A percentile compares a stretch with the other conserved stretches of the same genome.
Evolutionary conservation across 2,113 vertebrate species (phyloP).

Genomic region (Chiloscyllium plagiosum): DNA sequence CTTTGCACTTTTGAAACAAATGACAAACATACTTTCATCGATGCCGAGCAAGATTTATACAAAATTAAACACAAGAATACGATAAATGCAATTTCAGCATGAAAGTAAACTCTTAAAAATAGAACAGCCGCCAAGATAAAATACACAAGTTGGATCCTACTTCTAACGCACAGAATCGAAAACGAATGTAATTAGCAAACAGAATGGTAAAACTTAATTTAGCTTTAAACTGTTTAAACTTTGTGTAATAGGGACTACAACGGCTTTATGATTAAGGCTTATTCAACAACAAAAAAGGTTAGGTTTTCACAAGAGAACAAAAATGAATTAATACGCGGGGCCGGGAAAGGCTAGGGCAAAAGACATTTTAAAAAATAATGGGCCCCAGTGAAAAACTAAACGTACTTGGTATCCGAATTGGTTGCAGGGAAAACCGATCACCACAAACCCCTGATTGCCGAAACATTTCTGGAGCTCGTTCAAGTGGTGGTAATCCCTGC

Average conservation of each 20-base stretch:
- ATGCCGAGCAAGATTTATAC: background rate
- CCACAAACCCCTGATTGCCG: constrained; percentile 63
- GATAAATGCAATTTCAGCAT: background rate
- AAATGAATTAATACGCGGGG: background rate
- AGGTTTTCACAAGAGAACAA: background rate
- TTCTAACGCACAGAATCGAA: background rate
- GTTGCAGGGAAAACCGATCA: constrained; percentile 87
- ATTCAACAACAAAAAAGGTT: background rate
- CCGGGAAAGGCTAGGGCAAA: background rate
- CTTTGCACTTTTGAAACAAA: background rate
- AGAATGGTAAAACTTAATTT: background rate
- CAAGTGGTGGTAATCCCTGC: constrained; percentile 86
- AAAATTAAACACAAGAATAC: background rate
- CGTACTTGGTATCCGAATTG: constrained; percentile 92
- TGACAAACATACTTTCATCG: background rate
- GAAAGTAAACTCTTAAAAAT: background rate
- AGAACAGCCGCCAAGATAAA: background rate
- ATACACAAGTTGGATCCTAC: background rate
- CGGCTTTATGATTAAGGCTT: background rate
- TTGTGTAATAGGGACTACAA: background rate
- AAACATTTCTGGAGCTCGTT: constrained; percentile 76
- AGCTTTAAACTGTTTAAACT: background rate
- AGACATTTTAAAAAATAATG: no score
- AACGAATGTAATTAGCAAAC: background rate
- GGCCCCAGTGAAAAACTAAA: background rate